Conservation (phyloP, 1,140 invertebrate species). For the Drosophila ironensis region DNA sequence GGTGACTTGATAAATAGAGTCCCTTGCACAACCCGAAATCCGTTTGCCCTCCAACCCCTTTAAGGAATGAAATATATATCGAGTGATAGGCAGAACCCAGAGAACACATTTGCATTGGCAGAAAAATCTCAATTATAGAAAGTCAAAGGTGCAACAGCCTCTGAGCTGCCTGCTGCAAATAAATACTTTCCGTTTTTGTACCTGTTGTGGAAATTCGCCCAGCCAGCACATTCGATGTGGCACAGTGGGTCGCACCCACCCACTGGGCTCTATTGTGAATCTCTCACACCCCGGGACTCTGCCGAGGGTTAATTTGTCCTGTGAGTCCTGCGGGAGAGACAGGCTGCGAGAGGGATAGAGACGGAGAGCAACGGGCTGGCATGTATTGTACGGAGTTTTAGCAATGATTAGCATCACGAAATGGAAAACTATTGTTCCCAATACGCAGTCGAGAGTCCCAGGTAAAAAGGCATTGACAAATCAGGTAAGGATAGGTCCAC, state of each 20-base stretch:
- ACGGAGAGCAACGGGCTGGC: neutral
- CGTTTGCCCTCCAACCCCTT: no score
- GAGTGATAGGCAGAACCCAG: slow-evolving; percentile 11
- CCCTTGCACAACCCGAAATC: neutral
- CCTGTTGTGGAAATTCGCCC: slow-evolving; percentile 54
- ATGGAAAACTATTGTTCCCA: slow-evolving; percentile 71
- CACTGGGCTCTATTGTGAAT: slow-evolving; percentile 34
- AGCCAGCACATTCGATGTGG: slow-evolving; percentile 28
- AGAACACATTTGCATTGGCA: slow-evolving; percentile 7
- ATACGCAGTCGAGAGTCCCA: slow-evolving; percentile 59
- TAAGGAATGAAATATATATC: neutral
- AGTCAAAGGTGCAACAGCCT: slow-evolving; percentile 54
- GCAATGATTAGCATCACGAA: slow-evolving; percentile 76
- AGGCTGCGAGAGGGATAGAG: neutral
- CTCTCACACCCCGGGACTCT: slow-evolving; percentile 30
- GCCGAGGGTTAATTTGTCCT: slow-evolving; percentile 59
- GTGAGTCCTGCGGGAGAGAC: neutral
- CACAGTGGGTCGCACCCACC: slow-evolving; percentile 69
- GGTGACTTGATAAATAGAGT: slow-evolving; percentile 18
- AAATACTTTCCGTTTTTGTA: slow-evolving; percentile 21
- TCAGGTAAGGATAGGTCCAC: slow-evolving; percentile 51
- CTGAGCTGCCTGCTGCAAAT: neutral
- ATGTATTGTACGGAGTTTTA: slow-evolving; percentile 58
- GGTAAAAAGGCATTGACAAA: slow-evolving; percentile 71
- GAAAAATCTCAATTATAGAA: slow-evolving; percentile 44